Conservation (phyloP, 2,113 vertebrate species). For the Choloepus hoffmanni region DNA sequence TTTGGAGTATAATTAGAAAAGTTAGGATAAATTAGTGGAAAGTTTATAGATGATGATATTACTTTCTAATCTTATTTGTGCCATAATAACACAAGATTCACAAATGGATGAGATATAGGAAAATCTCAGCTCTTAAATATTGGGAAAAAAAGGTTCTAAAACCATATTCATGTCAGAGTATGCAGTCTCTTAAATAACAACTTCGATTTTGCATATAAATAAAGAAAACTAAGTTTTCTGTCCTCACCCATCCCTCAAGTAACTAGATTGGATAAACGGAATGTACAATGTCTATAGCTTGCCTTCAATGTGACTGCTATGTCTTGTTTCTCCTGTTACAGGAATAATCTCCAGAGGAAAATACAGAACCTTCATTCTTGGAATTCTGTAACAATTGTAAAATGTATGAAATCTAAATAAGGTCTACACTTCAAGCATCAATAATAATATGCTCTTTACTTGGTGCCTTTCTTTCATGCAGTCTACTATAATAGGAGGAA, state of each 20-base stretch:
- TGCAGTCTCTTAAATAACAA: background rate
- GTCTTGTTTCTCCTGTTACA: background rate
- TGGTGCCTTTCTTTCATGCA: background rate
- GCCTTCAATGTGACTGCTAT: background rate
- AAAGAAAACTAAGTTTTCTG: background rate
- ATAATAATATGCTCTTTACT: background rate
- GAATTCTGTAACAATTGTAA: background rate
- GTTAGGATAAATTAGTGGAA: background rate
- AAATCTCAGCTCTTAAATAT: background rate
- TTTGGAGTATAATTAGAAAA: background rate
- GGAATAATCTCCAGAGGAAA: background rate
- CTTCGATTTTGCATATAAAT: background rate
- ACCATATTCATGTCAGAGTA: background rate
- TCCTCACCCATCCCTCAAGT: background rate
- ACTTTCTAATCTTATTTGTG: background rate
- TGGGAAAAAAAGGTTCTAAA: background rate
- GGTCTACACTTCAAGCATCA: background rate
- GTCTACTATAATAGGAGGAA: background rate
- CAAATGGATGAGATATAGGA: background rate
- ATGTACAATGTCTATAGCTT: background rate
- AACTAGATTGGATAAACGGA: background rate
- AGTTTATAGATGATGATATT: background rate
- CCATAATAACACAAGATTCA: background rate
- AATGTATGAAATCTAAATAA: background rate
- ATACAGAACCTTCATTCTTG: fast-evolving